Evolutionary conservation across 2,113 vertebrate species (phyloP).

Genomic region (Ondatra zibethicus): DNA sequence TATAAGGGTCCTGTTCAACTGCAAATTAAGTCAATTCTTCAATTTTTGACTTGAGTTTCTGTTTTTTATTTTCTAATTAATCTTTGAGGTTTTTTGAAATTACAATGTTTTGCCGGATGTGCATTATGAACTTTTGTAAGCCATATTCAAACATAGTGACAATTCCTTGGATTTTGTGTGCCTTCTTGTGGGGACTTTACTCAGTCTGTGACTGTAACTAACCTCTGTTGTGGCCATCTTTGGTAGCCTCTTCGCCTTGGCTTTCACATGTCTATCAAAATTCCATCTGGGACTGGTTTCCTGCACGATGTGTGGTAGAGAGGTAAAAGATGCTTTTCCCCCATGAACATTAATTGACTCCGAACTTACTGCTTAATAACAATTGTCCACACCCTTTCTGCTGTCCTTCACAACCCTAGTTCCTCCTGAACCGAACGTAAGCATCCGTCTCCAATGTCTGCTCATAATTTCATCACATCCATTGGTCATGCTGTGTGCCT

Average conservation of each 20-base stretch:
- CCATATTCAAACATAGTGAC: background rate
- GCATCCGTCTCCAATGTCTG: background rate
- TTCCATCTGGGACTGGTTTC: background rate
- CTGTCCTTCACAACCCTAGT: background rate
- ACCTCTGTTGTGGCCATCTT: background rate
- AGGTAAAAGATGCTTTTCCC: background rate
- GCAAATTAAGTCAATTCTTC: background rate
- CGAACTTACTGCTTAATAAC: background rate
- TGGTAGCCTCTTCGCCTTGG: background rate
- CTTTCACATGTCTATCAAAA: background rate
- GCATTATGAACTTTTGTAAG: background rate
- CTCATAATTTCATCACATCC: background rate
- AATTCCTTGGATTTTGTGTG: background rate
- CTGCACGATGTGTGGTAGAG: background rate
- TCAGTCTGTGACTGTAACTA: background rate
- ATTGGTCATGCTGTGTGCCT: background rate
- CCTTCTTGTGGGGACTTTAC: background rate
- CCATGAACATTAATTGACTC: background rate
- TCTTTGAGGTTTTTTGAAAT: background rate
- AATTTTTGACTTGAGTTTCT: background rate
- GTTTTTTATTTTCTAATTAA: background rate
- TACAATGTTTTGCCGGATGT: background rate
- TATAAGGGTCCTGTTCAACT: background rate
- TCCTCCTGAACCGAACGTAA: background rate
- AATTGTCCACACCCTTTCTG: background rate